Evolutionary conservation across 2,888 invertebrate genomes (phyloP), one percentile per base, ranked within the genome.

Genomic region (Sesia apiformis): DNA sequence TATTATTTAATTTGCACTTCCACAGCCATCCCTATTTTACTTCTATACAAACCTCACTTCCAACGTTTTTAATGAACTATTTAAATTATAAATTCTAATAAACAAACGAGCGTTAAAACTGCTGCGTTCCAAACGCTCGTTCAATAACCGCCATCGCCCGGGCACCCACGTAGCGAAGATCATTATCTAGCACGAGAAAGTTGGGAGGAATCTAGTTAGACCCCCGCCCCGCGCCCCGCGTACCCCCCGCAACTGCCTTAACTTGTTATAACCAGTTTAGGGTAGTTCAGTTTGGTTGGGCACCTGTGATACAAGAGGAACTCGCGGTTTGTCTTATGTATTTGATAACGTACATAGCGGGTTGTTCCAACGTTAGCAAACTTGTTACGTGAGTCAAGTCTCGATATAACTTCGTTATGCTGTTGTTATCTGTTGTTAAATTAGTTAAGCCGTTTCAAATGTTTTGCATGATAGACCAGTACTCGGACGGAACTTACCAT

Each of bases 261-360:
- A 87, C 86, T 84, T 83, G 86, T 81, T 86, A 83, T 86, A 86
- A 84, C 85, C 81, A 80, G 84, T 87, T 87, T 84, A 80, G 78
- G 77, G 77, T 75, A 84, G 84, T 83, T 82, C 73, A 66, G 79
- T 78, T 78, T 81, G 82, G 84, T 78, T 79, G 76, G 74, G 71
- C 80, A 82, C 84, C 84, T 82, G 81, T 80, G 78, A 84, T 84
- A 85, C 84, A 81, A 80, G 74, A 39, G 49, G 66, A 80, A 81
- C 76, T 81, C 67, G 58, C 56, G 70, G 74, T 71, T 78, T 74
- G 75, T 78, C 82, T 80, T 78, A 64, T 62, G 46, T 46, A 46
- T 46, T 46, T 46, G 46, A 23, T 4, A 46, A 46, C n/a, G 23
- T 46, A 46, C 8, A 46, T 46, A 46, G 7, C 5, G 7, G 46